Evolutionary conservation across 53 echinoderm and acorn worm species (phyloP).

Genomic region (Apostichopus leukothele): DNA sequence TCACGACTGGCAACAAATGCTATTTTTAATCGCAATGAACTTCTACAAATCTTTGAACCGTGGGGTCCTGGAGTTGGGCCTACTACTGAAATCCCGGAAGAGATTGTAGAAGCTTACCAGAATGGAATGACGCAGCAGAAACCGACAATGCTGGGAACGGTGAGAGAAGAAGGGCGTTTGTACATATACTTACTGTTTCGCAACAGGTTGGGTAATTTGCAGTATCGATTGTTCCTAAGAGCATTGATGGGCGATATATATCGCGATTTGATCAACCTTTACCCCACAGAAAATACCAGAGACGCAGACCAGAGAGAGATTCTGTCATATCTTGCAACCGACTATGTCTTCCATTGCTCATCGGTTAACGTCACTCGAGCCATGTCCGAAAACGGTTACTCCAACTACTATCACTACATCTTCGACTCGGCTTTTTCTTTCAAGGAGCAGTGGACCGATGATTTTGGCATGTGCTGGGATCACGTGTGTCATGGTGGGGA

Average conservation of each 20-base stretch:
- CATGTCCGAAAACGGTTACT: background rate
- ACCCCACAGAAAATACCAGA: background rate
- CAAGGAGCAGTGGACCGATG: slow-evolving; percentile 33
- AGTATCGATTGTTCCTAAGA: slow-evolving; percentile 31
- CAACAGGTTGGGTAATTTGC: slow-evolving; percentile 3
- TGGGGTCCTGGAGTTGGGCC: slow-evolving; percentile 15
- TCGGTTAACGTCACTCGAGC: slow-evolving; percentile 1
- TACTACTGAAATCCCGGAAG: slow-evolving; percentile 26
- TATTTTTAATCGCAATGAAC: slow-evolving; percentile 27
- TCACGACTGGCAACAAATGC: slow-evolving; percentile 21
- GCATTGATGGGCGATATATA: slow-evolving; percentile 1
- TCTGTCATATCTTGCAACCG: slow-evolving; percentile 23
- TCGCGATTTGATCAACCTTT: slow-evolving; percentile 3
- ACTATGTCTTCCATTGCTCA: slow-evolving; percentile 38
- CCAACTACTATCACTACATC: slow-evolving; percentile 37
- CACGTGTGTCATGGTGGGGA: slow-evolving; percentile 53
- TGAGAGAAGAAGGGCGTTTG: slow-evolving; percentile 15
- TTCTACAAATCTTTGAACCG: slow-evolving; percentile 34
- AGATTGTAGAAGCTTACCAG: slow-evolving; percentile 23
- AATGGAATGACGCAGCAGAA: slow-evolving; percentile 19
- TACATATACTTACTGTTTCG: slow-evolving; percentile 30
- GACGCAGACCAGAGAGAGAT: slow-evolving; percentile 36
- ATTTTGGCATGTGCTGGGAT: slow-evolving; percentile 30
- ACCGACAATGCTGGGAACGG: slow-evolving; percentile 23
- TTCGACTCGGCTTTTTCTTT: slow-evolving; percentile 35